Evolutionary conservation across 2,888 invertebrate genomes (phyloP), one percentile per base, ranked within the genome.

Genomic region (Autographa pulchrina): DNA sequence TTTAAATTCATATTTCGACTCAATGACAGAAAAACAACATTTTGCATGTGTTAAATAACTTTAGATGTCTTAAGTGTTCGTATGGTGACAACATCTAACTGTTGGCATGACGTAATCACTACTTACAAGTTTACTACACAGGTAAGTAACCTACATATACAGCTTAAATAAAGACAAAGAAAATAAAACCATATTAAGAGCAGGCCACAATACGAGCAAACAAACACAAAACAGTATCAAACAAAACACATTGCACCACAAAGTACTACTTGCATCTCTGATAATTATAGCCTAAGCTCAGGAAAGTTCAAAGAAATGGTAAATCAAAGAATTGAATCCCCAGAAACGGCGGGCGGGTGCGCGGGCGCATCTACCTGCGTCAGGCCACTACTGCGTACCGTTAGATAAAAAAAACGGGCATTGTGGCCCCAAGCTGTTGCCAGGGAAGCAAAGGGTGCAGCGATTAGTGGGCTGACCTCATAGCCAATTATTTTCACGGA

Each of bases 311-410:
- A 86, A 85, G 85, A 85, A 86, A 85, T 83, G 81, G 81, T 83
- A 84, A 86, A 89, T 86, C 85, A 88, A 85, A 87, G 86, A 87
- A 84, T 83, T 81, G 78, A 82, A 85, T 86, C 86, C 81, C 65
- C 68, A 81, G 84, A 87, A 84, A 75, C 74, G 80, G 79, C 73
- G 81, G 79, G 59, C 66, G 83, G 80, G 75, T 80, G 83, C 86
- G 84, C 85, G 85, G 83, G 82, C 87, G 84, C 89, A 84, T 85
- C 91, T 93, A 93, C 92, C 93, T 92, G 93, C 87, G 84, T 70
- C 77, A 77, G 84, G 76, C 77, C 69, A 73, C 85, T 85, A 83
- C 82, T 84, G 78, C 68, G 85, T 91, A 90, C 92, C 91, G 91
- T 92, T 92, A 92, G 68, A 74, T 72, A 77, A 76, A 87, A 87